Conservation (phyloP, 2,888 invertebrate genomes). For the Drosophila neutralis region DNA sequence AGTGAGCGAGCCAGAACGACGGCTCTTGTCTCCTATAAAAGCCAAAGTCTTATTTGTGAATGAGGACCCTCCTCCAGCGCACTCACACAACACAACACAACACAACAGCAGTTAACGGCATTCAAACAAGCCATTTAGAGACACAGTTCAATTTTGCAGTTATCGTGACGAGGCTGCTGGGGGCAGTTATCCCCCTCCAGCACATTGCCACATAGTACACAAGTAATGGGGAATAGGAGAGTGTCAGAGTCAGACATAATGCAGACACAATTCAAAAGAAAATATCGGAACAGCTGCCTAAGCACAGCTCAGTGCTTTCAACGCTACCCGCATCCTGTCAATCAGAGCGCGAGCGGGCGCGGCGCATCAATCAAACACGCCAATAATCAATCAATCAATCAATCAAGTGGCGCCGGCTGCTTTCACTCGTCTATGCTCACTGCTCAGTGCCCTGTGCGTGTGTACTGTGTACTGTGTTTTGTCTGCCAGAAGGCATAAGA, state of each 20-base stretch:
- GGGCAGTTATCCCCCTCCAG: not conserved
- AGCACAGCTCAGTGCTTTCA: conserved; percentile 18
- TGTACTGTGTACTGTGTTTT: not conserved
- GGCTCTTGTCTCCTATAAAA: conserved; percentile 26
- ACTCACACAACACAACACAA: not conserved
- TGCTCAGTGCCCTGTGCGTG: not conserved
- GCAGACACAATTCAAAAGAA: not conserved
- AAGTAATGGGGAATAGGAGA: not conserved
- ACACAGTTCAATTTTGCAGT: conserved; percentile 24
- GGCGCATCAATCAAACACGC: conserved; percentile 56
- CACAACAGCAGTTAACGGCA: conserved; percentile 34
- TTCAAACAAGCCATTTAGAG: conserved; percentile 45
- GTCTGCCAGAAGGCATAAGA: conserved; percentile 8
- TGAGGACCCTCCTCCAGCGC: not conserved
- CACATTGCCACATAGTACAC: not conserved
- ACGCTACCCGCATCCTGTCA: conserved; percentile 45
- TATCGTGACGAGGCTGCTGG: conserved; percentile 4
- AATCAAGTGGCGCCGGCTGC: conserved; percentile 30
- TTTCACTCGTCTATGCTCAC: not conserved
- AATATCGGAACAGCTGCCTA: not conserved
- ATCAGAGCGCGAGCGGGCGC: conserved; percentile 29
- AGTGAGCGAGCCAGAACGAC: not conserved
- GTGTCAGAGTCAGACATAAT: conserved; percentile 4
- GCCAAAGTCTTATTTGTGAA: conserved; percentile 51
- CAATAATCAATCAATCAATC: conserved; percentile 63